phyloP scores from a whole-genome alignment of 2,113 vertebrate genomes.

The Anser cygnoides region DNA sequence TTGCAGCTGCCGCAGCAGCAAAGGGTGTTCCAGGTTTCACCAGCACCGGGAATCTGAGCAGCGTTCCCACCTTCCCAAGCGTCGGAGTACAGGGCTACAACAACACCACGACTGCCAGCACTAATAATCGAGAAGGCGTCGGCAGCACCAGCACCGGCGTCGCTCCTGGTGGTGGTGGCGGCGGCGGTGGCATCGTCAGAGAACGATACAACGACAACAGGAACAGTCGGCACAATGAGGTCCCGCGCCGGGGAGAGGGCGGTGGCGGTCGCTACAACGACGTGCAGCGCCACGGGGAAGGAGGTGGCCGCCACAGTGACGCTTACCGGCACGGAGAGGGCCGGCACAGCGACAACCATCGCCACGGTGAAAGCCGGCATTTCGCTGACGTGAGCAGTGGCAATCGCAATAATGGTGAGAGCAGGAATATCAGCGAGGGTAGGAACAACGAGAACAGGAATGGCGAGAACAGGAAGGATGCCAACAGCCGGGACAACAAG shows the following conservation, averaged over 20 bases:
- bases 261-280: constrained; percentile 71
- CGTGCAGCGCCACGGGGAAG: constrained; percentile 70
- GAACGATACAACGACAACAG: constrained; percentile 71
- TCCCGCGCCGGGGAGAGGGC: constrained; percentile 73
- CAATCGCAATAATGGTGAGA: constrained; percentile 47
- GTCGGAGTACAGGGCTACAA: constrained; percentile 53
- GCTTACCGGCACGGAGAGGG: constrained; percentile 47
- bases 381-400: neutral
- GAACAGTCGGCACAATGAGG: constrained; percentile 71
- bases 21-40: constrained; percentile 73
- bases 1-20: neutral
- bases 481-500: constrained; percentile 74
- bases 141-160: neutral
- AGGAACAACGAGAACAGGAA: constrained; percentile 73
- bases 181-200: constrained; percentile 51
- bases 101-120: constrained; percentile 63
- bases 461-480: constrained; percentile 67
- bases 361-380: constrained; percentile 74
- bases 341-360: neutral
- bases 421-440: constrained; percentile 70
- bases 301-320: constrained; percentile 69
- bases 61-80: constrained; percentile 78
- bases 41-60: constrained; percentile 77
- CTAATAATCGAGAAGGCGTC: constrained; percentile 70
- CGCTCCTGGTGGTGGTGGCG: constrained; percentile 57